Conservation (phyloP, 2,888 invertebrate species). For the Caenorhabditis sp. region DNA sequence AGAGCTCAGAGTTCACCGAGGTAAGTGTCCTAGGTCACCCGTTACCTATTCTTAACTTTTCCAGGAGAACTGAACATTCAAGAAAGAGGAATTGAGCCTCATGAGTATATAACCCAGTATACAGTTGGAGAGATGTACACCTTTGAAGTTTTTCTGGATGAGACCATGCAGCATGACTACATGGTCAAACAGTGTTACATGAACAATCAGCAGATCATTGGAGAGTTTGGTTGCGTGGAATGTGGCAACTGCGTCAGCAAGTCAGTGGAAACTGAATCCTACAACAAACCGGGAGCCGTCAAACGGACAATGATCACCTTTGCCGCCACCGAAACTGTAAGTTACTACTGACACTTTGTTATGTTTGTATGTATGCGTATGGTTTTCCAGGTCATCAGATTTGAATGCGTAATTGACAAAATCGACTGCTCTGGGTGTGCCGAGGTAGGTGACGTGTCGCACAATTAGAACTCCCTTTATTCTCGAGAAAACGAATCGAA, state of each 20-base stretch:
- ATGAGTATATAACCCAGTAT: slow-evolving; percentile 25
- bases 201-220: slow-evolving; percentile 72
- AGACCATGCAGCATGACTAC: slow-evolving; percentile 72
- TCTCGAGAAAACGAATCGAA: not conserved
- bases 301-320: slow-evolving; percentile 77
- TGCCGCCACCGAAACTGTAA: slow-evolving; percentile 60
- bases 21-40: not conserved
- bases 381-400: slow-evolving; percentile 57
- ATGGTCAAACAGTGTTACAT: slow-evolving; percentile 72
- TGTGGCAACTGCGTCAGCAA: slow-evolving; percentile 58
- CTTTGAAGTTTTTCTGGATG: slow-evolving; percentile 74
- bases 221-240: slow-evolving; percentile 68
- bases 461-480: slow-evolving; percentile 10
- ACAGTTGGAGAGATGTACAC: slow-evolving; percentile 70
- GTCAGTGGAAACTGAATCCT: slow-evolving; percentile 68
- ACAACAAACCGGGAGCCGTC: slow-evolving; percentile 72
- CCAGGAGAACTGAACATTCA: slow-evolving; percentile 52
- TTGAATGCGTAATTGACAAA: slow-evolving; percentile 71
- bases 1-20: slow-evolving; percentile 35
- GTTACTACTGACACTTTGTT: not conserved
- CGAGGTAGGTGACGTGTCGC: slow-evolving; percentile 71
- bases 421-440: slow-evolving; percentile 77
- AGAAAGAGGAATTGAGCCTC: not conserved
- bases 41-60: not conserved
- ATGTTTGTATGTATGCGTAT: not conserved